Evolutionary conservation across 2,888 invertebrate species (phyloP).

Genomic region (Epirrhoe alternata): DNA sequence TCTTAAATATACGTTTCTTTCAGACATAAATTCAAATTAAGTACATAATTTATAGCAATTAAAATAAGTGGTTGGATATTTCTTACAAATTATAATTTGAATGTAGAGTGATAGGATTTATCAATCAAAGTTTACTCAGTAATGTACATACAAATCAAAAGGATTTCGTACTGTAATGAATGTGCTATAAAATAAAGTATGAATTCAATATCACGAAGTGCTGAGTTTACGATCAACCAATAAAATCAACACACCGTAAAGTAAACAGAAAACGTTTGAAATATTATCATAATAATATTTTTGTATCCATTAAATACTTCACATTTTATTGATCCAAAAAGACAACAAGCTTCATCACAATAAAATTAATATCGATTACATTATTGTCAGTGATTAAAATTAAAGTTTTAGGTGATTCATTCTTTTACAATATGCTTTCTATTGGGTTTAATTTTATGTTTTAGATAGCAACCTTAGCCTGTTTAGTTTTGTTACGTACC

Average conservation of each 20-base stretch:
- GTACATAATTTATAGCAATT: not conserved
- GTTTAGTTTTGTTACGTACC: too few relatives aligned
- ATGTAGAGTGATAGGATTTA: too few relatives aligned
- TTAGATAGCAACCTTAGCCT: too few relatives aligned
- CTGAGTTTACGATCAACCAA: slow-evolving; percentile 52
- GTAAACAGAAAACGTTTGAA: slow-evolving; percentile 48
- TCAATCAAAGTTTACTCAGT: too few relatives aligned
- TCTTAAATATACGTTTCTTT: not conserved
- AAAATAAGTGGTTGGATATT: slow-evolving; percentile 17
- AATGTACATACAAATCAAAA: not conserved
- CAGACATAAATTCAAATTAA: not conserved
- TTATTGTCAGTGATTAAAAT: too few relatives aligned
- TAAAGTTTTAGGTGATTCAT: too few relatives aligned
- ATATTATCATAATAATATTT: slow-evolving; percentile 50
- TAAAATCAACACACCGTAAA: slow-evolving; percentile 52
- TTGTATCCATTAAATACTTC: slow-evolving; percentile 37
- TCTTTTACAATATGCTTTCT: too few relatives aligned
- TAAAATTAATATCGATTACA: not conserved
- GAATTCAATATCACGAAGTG: slow-evolving; percentile 32
- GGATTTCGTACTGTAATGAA: not conserved
- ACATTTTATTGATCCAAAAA: not conserved
- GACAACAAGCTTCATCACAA: not conserved
- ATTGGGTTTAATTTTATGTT: too few relatives aligned
- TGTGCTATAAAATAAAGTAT: slow-evolving; percentile 18
- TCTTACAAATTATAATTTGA: too few relatives aligned